Percentiles rank a stretch among this genome's conserved stretches.
Conservation (phyloP, 2,888 invertebrate species). For the Aricia artaxerxes region DNA sequence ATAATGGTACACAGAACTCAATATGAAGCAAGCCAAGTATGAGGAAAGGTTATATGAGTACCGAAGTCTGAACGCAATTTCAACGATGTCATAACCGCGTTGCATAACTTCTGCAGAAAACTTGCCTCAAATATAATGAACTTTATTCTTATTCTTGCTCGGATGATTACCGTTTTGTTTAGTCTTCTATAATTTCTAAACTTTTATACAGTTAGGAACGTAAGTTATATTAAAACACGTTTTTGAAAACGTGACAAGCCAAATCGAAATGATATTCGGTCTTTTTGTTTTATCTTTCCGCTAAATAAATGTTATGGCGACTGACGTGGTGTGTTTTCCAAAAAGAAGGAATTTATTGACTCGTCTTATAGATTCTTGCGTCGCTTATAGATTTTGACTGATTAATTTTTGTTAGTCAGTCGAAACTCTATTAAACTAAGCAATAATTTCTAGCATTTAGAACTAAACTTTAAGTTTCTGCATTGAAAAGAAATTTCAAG, state of each 20-base stretch:
- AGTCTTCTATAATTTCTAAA: neutral
- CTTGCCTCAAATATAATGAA: constrained; percentile 1
- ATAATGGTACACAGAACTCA: constrained; percentile 2
- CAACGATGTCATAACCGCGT: constrained; percentile 9
- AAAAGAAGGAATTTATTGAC: too few relatives aligned
- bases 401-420: too few relatives aligned
- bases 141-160: neutral
- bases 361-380: too few relatives aligned
- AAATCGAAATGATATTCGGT: neutral
- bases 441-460: neutral
- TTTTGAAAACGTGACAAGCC: neutral
- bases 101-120: constrained; percentile 14
- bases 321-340: too few relatives aligned
- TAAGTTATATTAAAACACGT: neutral
- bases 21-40: constrained; percentile 11
- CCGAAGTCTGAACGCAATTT: constrained; percentile 17
- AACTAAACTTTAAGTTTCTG: neutral
- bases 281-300: neutral
- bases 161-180: neutral
- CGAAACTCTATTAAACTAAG: neutral
- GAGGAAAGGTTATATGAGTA: constrained; percentile 9
- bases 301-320: neutral
- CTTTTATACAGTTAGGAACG: neutral
- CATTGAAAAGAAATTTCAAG: neutral
- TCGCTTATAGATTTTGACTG: too few relatives aligned